Evolutionary conservation across 2,888 invertebrate species (phyloP).

Genomic region (Callyntrura guangdongensis): DNA sequence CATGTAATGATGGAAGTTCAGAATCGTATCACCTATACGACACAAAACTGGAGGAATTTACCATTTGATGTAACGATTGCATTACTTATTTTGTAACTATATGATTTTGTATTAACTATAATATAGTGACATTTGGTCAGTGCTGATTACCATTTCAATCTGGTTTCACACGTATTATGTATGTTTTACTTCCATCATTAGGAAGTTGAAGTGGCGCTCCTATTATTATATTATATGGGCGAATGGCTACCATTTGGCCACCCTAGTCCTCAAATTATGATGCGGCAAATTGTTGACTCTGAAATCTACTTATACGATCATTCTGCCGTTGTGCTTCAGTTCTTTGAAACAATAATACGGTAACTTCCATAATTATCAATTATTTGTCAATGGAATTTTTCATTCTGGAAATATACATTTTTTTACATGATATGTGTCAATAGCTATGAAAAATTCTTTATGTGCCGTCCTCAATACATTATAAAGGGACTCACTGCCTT

Average conservation of each 20-base stretch:
- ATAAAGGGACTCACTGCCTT: constrained; percentile 87
- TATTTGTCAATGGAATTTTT: neutral
- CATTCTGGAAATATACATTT: neutral
- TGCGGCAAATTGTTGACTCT: constrained; percentile 86
- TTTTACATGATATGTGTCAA: constrained; percentile 85
- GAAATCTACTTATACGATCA: constrained; percentile 87
- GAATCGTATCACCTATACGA: constrained; percentile 86
- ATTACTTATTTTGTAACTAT: neutral
- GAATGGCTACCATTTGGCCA: constrained; percentile 86
- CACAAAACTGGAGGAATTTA: constrained; percentile 86
- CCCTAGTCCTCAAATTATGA: constrained; percentile 86
- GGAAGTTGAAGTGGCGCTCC: constrained; percentile 87
- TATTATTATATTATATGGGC: constrained; percentile 87
- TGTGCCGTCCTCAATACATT: constrained; percentile 86
- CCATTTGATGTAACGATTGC: constrained; percentile 85
- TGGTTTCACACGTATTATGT: no score
- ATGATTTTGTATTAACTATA: no score
- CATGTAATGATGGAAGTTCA: constrained; percentile 86
- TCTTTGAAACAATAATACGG: constrained; percentile 85
- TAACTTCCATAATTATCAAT: constrained; percentile 36
- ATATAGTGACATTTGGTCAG: no score
- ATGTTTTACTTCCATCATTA: constrained; percentile 72
- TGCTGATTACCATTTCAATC: no score
- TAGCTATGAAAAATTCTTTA: constrained; percentile 88
- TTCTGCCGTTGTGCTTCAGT: constrained; percentile 87